These are phyloP conservation scores for Agelaius tricolor DNA, from an alignment of 2,113 vertebrate genomes.

Conservation along the genomic window DNA sequence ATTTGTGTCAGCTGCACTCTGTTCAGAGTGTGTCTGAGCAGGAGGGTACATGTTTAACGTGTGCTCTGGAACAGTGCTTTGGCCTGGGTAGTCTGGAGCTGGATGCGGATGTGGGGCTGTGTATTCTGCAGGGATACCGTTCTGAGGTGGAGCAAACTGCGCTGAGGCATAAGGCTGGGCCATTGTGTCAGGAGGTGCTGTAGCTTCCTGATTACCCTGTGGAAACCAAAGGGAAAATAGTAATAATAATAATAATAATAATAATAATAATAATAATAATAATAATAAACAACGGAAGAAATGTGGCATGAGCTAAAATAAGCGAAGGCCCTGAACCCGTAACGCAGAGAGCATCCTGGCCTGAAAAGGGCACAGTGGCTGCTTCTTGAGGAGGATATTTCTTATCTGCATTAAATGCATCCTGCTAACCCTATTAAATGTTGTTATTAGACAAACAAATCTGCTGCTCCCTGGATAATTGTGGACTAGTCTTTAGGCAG, in stretches of 20 bases:
- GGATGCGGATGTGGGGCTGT: constrained; percentile 88
- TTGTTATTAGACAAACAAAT: background rate
- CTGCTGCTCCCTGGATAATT: background rate
- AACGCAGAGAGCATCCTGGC: background rate
- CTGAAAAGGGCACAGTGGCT: background rate
- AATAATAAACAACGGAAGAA: background rate
- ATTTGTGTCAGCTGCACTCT: constrained; percentile 82
- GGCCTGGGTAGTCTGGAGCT: constrained; percentile 89
- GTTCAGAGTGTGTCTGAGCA: constrained; percentile 90
- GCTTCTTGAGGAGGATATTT: background rate
- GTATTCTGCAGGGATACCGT: constrained; percentile 91
- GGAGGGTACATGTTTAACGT: constrained; percentile 92
- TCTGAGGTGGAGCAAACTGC: constrained; percentile 91
- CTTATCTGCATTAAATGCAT: background rate
- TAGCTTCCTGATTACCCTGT: constrained; percentile 96
- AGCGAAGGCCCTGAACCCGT: rapidly evolving
- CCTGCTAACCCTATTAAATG: background rate
- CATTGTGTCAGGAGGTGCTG: constrained; percentile 93
- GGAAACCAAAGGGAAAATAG: background rate
- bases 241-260: background rate
- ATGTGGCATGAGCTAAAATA: background rate
- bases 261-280: background rate
- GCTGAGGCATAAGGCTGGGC: constrained; percentile 93
- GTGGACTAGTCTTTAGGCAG: background rate
- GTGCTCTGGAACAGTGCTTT: constrained; percentile 88